Conservation (phyloP, 2,888 invertebrate species). For the Meliscaeva auricollis region DNA sequence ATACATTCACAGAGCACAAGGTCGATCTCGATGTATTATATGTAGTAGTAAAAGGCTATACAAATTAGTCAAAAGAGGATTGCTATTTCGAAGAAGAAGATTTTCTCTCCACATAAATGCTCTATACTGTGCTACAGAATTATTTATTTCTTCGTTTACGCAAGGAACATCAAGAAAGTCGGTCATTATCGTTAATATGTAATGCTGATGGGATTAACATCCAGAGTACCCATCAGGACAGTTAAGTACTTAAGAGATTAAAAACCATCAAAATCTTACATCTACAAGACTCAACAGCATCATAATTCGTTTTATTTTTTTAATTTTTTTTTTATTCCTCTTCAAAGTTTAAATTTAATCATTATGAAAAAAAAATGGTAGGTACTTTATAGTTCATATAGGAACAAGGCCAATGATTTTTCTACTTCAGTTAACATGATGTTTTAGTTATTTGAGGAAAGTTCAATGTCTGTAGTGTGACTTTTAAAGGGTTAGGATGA, state of each 20-base stretch:
- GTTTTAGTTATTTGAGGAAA: background rate
- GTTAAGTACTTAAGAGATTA: slow-evolving; percentile 6
- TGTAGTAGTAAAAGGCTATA: background rate
- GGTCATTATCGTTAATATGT: slow-evolving; percentile 13
- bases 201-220: slow-evolving; percentile 6
- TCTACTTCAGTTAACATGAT: slow-evolving; percentile 8
- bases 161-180: slow-evolving; percentile 5
- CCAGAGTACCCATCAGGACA: background rate
- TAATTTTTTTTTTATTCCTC: background rate
- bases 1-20: slow-evolving; percentile 8
- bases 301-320: background rate
- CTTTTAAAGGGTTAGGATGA: background rate
- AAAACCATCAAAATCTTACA: background rate
- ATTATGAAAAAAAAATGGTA: background rate
- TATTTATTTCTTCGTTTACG: slow-evolving; percentile 7
- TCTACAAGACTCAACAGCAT: background rate
- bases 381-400: background rate
- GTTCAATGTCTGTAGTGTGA: slow-evolving; percentile 22
- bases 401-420: slow-evolving; percentile 19
- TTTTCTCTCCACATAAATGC: background rate
- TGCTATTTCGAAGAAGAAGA: background rate
- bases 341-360: background rate
- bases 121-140: background rate
- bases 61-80: background rate
- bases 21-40: slow-evolving; percentile 3